A percentile compares a stretch with the other conserved stretches of the same genome.
phyloP scores from a whole-genome alignment of 2,113 vertebrate genomes.

The Crotalus horridus region DNA sequence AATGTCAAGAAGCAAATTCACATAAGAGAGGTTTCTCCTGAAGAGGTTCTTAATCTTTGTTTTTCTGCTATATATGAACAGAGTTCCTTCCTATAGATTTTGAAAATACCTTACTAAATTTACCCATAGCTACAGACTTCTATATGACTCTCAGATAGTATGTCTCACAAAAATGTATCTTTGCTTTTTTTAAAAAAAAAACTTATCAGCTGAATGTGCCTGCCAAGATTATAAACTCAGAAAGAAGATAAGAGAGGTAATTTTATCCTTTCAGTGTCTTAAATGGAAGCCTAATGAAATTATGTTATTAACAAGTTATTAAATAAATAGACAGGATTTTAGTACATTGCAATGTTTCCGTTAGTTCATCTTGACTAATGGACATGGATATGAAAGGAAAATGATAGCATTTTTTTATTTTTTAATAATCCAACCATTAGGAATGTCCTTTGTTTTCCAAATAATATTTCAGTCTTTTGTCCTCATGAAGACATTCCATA shows the following conservation, averaged over 20 bases:
- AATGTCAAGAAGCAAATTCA: constrained; percentile 58
- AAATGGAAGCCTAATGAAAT: constrained; percentile 21
- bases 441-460: constrained; percentile 1
- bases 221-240: constrained; percentile 37
- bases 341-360: background rate
- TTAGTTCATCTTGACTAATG: constrained; percentile 5
- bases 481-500: background rate
- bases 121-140: background rate
- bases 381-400: background rate
- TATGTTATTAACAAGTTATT: constrained; percentile 3
- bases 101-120: background rate
- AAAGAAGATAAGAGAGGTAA: constrained; percentile 27
- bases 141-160: constrained; percentile 3
- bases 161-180: background rate
- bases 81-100: background rate
- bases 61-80: constrained; percentile 27
- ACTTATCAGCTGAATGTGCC: background rate
- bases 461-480: background rate
- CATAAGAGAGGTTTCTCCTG: constrained; percentile 12
- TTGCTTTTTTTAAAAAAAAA: background rate
- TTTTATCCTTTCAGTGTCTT: background rate
- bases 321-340: constrained; percentile 11
- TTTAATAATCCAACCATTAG: background rate
- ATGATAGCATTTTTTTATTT: constrained; percentile 1
- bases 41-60: constrained; percentile 35